Conservation (phyloP, 1,140 invertebrate species). For the Rhagoletis zephyria region DNA sequence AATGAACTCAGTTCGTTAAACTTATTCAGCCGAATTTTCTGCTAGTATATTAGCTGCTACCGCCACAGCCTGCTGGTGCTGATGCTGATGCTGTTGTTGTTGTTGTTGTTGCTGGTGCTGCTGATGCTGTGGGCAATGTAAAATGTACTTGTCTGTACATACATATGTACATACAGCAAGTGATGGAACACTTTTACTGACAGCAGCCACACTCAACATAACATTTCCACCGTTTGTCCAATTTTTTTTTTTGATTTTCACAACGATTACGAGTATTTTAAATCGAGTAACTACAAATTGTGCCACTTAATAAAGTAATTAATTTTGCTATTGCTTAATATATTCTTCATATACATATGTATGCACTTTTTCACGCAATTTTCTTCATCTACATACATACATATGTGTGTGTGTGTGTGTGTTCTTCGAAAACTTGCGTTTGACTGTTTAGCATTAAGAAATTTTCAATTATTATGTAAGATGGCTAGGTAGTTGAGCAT, state of each 20-base stretch:
- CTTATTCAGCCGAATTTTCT: slow-evolving; percentile 59
- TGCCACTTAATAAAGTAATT: slow-evolving; percentile 7
- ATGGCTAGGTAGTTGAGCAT: slow-evolving; percentile 22
- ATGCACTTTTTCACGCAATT: neutral
- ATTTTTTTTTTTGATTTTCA: neutral
- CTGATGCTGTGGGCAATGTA: neutral
- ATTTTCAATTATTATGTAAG: slow-evolving; percentile 32
- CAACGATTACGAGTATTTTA: neutral
- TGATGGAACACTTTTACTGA: slow-evolving; percentile 45
- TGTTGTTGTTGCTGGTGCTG: neutral
- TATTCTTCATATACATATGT: slow-evolving; percentile 4
- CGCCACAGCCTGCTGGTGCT: neutral
- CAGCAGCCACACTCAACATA: slow-evolving; percentile 6
- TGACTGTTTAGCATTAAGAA: neutral
- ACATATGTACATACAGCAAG: neutral
- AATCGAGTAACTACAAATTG: neutral
- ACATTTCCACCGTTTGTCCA: neutral
- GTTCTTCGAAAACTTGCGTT: too few relatives aligned
- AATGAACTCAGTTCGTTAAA: slow-evolving; percentile 74
- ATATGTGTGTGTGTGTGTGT: too few relatives aligned
- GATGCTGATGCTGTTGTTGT: neutral
- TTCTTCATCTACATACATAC: neutral
- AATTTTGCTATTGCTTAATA: neutral
- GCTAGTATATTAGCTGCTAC: neutral
- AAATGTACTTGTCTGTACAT: too few relatives aligned